These are phyloP conservation scores for Thera britannica DNA, from an alignment of 2,888 invertebrate genomes.

Conservation along the genomic window DNA sequence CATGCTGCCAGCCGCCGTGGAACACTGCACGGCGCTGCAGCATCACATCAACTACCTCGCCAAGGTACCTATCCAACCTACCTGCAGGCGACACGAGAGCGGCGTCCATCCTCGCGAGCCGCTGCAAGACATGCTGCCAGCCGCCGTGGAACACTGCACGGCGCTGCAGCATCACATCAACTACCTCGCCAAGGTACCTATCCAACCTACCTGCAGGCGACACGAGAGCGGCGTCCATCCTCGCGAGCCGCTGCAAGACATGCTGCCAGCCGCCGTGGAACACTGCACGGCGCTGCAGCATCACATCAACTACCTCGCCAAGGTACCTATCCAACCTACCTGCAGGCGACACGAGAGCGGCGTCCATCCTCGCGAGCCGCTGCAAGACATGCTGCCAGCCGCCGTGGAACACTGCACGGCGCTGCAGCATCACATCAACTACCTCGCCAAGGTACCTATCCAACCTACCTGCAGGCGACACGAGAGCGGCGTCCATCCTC, in stretches of 20 bases:
- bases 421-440: slow-evolving; percentile 94
- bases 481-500: slow-evolving; percentile 97
- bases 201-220: too few relatives aligned
- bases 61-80: too few relatives aligned
- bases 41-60: slow-evolving; percentile 91
- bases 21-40: slow-evolving; percentile 94
- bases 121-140: slow-evolving; percentile 92
- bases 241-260: slow-evolving; percentile 94
- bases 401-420: slow-evolving; percentile 95
- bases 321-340: too few relatives aligned
- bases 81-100: too few relatives aligned
- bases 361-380: slow-evolving; percentile 96
- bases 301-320: slow-evolving; percentile 89
- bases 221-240: slow-evolving; percentile 98
- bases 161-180: slow-evolving; percentile 96
- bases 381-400: slow-evolving; percentile 93
- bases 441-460: slow-evolving; percentile 68
- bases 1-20: slow-evolving; percentile 92
- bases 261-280: slow-evolving; percentile 93
- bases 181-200: slow-evolving; percentile 75
- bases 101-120: slow-evolving; percentile 98
- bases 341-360: slow-evolving; percentile 99
- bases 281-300: slow-evolving; percentile 95
- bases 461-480: too few relatives aligned
- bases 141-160: slow-evolving; percentile 94